Evolutionary conservation across 2,888 invertebrate genomes (phyloP), one percentile per base, ranked within the genome.

Genomic region (Elmis aenea): DNA sequence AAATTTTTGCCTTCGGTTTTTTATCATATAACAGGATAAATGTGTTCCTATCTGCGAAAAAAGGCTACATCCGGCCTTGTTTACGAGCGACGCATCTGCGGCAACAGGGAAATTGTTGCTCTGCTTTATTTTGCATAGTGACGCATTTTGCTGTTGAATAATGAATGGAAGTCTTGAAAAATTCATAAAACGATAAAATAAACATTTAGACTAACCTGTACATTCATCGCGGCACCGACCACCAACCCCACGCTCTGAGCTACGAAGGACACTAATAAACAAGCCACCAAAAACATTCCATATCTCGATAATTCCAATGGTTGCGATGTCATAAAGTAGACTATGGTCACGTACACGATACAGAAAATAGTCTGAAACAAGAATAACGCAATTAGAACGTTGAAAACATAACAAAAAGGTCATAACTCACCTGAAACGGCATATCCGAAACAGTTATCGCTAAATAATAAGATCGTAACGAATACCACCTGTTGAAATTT

Each of bases 401-500:
- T n/a, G n/a, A n/a, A n/a, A 28, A 9, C 30, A 31, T 26, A 14
- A 26, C 36, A 16, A 10, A 29, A 18, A 25, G 25, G 25, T 24
- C 25, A 9, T 6, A 11, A 27, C 53, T 70, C 70, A 94, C 93
- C 81, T 95, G 95, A 71, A 96, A 96, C n/a, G 96, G 96, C 72
- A 96, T 76, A 70, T 96, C 96, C 0, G 95, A 94, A 39, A 94
- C 80, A 0, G 95, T 95, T 58, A 95, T 94, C 10, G 95, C 95
- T 56, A 95, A 71, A 64, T 95, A 96, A 67, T 96, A 96, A 0
- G 93, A 87, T 51, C 89, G 83, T 18, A 95, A 71, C 23, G 94
- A 94, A 65, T 96, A 96, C 95, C 96, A 96, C 55, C 95, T 79
- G 70, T 96, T 96, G 64, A 95, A 88, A 67, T 94, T 92, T 68